Percentiles rank a stretch among this genome's conserved stretches.
These are phyloP conservation scores for Heliconius sara DNA, from an alignment of 2,888 invertebrate species.

Conservation along the genomic window DNA sequence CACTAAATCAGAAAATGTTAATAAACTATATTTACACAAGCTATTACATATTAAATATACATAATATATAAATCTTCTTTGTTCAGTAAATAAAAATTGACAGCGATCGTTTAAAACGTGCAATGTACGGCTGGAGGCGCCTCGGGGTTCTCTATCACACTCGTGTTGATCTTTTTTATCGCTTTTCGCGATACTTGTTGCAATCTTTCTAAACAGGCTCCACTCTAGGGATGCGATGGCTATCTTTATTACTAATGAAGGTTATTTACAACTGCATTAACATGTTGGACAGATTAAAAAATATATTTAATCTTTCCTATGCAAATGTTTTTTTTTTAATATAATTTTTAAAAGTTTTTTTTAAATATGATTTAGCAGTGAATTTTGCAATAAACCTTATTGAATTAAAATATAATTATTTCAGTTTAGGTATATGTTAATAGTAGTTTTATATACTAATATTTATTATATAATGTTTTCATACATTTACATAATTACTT, in stretches of 20 bases:
- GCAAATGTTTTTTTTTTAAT: conserved; percentile 16
- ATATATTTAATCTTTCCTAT: conserved; percentile 39
- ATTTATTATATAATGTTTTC: no score
- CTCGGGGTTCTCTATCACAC: conserved; percentile 26
- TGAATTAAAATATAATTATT: not conserved
- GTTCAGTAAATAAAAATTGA: conserved; percentile 14
- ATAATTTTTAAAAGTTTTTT: not conserved
- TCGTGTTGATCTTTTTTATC: conserved; percentile 36
- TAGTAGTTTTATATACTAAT: no score
- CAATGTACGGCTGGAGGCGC: not conserved
- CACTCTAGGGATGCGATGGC: conserved; percentile 49
- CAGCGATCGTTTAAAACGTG: conserved; percentile 18
- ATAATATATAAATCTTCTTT: not conserved
- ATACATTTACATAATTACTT: not conserved
- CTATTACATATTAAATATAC: not conserved
- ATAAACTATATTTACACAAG: not conserved
- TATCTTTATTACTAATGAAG: conserved; percentile 62
- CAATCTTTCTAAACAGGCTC: conserved; percentile 46
- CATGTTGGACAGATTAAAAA: conserved; percentile 49
- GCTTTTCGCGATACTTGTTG: conserved; percentile 37
- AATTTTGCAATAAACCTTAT: no score
- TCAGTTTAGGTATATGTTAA: not conserved
- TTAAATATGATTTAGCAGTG: no score
- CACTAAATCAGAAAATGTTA: not conserved
- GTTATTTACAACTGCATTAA: conserved; percentile 61